These are phyloP conservation scores for Otolemur garnettii DNA, from an alignment of 2,113 vertebrate genomes.

Conservation along the genomic window DNA sequence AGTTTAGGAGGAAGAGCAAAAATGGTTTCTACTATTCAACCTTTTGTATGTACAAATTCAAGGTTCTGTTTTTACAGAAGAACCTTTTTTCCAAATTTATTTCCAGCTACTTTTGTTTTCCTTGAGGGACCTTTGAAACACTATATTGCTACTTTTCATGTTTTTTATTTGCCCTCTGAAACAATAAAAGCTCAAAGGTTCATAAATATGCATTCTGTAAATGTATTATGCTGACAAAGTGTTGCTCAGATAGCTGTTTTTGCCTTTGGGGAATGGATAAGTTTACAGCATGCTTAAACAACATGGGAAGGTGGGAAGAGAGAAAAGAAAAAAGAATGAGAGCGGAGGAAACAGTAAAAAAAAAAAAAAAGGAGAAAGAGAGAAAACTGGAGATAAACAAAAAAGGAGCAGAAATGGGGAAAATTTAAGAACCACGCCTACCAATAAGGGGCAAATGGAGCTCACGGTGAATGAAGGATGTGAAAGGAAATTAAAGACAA, in stretches of 20 bases:
- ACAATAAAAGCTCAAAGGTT: conserved; percentile 93
- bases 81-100: conserved; percentile 88
- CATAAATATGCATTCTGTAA: conserved; percentile 94
- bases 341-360: neutral
- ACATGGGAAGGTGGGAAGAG: conserved; percentile 75
- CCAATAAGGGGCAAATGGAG: neutral
- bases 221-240: conserved; percentile 93
- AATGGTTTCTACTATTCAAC: conserved; percentile 53
- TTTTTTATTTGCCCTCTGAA: conserved; percentile 93
- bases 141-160: conserved; percentile 93
- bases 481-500: conserved; percentile 57
- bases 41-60: conserved; percentile 82
- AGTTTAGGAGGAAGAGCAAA: conserved; percentile 69
- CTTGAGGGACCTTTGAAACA: conserved; percentile 92
- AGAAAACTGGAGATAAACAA: neutral
- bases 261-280: conserved; percentile 89
- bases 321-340: conserved; percentile 50
- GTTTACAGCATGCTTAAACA: conserved; percentile 91
- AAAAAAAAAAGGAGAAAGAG: conserved; percentile 16
- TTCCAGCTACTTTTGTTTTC: conserved; percentile 91
- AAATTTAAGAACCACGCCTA: neutral
- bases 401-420: neutral
- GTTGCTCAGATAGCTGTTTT: conserved; percentile 89
- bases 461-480: conserved; percentile 18
- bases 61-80: conserved; percentile 83